phyloP scores from a whole-genome alignment of 2,113 vertebrate species.

The Platycercus adscitus region DNA sequence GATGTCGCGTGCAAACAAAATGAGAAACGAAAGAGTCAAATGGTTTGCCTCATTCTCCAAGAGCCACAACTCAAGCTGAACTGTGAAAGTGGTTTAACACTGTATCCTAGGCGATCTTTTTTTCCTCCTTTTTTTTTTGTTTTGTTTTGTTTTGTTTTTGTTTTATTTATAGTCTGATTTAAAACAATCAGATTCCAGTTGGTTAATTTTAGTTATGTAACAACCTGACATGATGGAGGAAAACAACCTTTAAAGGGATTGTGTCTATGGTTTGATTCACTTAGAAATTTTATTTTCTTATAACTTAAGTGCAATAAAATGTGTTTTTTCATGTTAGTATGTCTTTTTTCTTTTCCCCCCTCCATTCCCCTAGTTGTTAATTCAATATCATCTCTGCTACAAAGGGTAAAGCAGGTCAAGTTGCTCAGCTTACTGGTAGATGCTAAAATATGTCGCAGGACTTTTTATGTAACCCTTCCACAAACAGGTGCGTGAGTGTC shows the following conservation, averaged over 20 bases:
- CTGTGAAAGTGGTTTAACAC: conserved; percentile 99
- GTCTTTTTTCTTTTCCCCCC: conserved; percentile 66
- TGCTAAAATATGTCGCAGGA: not conserved
- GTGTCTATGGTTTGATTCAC: conserved; percentile 99
- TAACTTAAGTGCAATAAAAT: conserved; percentile 99
- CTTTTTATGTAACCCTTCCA: not conserved
- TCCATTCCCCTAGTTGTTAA: not conserved
- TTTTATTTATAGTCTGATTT: conserved; percentile 99
- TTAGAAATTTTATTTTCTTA: conserved; percentile 99
- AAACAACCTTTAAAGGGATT: conserved; percentile 99
- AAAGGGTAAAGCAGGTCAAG: not conserved
- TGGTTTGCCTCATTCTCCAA: conserved; percentile 95
- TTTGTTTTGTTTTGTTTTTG: conserved; percentile 74
- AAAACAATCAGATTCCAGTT: conserved; percentile 98
- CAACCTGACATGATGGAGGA: conserved; percentile 98
- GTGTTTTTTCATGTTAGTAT: conserved; percentile 99
- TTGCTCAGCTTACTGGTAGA: not conserved
- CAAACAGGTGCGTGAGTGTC: not conserved
- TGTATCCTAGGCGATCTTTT: conserved; percentile 98
- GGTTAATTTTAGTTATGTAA: conserved; percentile 98
- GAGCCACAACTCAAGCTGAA: conserved; percentile 99
- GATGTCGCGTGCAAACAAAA: conserved; percentile 77
- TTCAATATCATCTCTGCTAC: not conserved
- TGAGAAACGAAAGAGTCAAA: conserved; percentile 79
- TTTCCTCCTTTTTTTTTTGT: conserved; percentile 78